These are phyloP conservation scores for Zonotrichia leucophrys DNA, from an alignment of 2,113 vertebrate species.

Conservation along the genomic window DNA sequence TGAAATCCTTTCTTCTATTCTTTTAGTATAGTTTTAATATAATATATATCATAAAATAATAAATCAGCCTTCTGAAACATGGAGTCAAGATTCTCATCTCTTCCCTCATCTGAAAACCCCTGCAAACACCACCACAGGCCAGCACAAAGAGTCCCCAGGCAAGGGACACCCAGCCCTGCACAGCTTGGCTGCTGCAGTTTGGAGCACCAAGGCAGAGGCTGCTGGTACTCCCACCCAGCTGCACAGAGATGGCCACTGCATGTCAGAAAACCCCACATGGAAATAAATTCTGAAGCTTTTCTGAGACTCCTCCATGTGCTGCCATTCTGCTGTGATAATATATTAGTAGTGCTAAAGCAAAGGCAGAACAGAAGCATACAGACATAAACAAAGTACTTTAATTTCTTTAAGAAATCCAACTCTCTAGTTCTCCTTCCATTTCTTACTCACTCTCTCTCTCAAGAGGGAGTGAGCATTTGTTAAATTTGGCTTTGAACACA, in stretches of 20 bases:
- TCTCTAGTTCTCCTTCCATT: neutral
- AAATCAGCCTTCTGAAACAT: too few relatives aligned
- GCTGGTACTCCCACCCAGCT: fast-evolving
- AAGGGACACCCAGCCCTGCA: neutral
- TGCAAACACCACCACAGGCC: too few relatives aligned
- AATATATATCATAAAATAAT: too few relatives aligned
- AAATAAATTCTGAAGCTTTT: neutral
- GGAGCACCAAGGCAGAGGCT: neutral
- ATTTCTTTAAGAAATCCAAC: neutral
- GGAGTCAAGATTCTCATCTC: too few relatives aligned
- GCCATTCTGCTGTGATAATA: neutral
- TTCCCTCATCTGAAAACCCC: too few relatives aligned
- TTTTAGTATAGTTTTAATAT: too few relatives aligned
- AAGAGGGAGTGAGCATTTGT: neutral
- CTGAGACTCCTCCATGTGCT: fast-evolving
- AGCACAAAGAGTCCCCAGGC: neutral
- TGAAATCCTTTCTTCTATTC: too few relatives aligned
- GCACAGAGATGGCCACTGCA: neutral
- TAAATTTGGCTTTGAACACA: neutral
- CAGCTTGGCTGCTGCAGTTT: neutral
- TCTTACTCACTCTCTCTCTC: neutral
- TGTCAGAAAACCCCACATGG: fast-evolving
- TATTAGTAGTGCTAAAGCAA: neutral
- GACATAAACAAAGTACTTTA: neutral
- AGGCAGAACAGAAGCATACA: neutral